A percentile compares a stretch with the other conserved stretches of the same genome.
Conservation (phyloP, 2,888 invertebrate species). For the Eupithecia pulchellata region DNA sequence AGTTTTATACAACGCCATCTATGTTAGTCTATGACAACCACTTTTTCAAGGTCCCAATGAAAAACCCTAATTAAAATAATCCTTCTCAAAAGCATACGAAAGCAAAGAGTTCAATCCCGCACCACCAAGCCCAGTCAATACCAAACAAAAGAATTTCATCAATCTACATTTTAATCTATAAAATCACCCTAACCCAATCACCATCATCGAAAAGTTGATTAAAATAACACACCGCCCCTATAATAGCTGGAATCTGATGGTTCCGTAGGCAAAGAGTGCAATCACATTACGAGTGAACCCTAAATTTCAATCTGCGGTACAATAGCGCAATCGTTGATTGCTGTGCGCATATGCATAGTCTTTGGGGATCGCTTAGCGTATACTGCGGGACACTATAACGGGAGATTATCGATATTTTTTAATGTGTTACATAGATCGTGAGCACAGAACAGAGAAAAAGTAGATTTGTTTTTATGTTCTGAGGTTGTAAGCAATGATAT, state of each 20-base stretch:
- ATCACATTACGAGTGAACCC: constrained; percentile 85
- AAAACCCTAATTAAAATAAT: constrained; percentile 1
- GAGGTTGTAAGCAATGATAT: too few relatives aligned
- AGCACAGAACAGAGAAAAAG: too few relatives aligned
- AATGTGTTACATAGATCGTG: neutral
- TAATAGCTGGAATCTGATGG: constrained; percentile 66
- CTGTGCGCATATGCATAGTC: constrained; percentile 83
- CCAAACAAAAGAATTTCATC: constrained; percentile 13
- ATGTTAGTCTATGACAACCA: too few relatives aligned
- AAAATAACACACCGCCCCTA: constrained; percentile 77
- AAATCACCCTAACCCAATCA: constrained; percentile 36
- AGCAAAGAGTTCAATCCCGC: neutral
- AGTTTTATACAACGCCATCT: too few relatives aligned
- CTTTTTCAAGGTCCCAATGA: too few relatives aligned
- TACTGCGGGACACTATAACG: constrained; percentile 54
- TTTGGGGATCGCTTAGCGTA: constrained; percentile 83
- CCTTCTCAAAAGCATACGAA: neutral
- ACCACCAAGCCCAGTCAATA: constrained; percentile 10
- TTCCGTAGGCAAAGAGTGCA: constrained; percentile 74
- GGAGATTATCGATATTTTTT: neutral
- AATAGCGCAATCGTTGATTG: constrained; percentile 83
- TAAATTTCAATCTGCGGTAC: constrained; percentile 84
- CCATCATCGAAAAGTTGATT: constrained; percentile 69
- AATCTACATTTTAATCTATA: constrained; percentile 34
- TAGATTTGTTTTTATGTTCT: too few relatives aligned